Base-by-base conservation (phyloP, 2,113 vertebrate genomes). In the Tautogolabrus adspersus region DNA sequence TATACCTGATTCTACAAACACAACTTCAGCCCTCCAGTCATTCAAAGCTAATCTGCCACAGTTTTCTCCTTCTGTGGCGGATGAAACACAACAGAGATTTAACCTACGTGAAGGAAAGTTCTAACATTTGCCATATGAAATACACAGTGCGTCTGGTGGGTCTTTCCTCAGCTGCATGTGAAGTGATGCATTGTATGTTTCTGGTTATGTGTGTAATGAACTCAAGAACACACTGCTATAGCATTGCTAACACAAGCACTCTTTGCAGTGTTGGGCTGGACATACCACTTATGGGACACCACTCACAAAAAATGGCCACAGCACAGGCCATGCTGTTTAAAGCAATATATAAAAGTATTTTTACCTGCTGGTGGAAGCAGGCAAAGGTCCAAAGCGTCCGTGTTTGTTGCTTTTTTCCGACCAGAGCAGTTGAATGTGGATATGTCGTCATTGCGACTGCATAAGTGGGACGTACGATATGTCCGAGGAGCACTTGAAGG, bases 1-100 rank as follows among this genome's bases (percentile, higher is more conserved):
- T 67, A 68, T 75, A 76, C 57, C 74, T 79, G 38, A 68, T 75
- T 59, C 1, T 67, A 49, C 52, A 81, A 71, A 82, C 61, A 79
- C n/a, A 72, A 44, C 15, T n/a, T 10, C 34, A 62, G 42, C 47
- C 55, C 54, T 44, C 5, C 12, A 34, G 66, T 60, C n/a, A 22
- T 10, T 16, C 26, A 63, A 8, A 42, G 44, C 58, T 40, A 13
- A 51, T 65, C 54, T 21, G 37, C n/a, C 30, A 23, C 46, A 54
- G 64, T 21, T 44, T 51, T 22, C 15, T 26, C 42, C 30, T 0
- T 44, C 21, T 65, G 46, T 40, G 49, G 58, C 42, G 11, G 54
- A 47, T 56, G 30, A 52, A 23, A 46, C 26, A 55, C 26, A 63
- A n/a, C 34, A 52, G 5, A 69, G 42, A 40, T 40, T 68, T 19